Conservation (phyloP, 2,888 invertebrate species). For the Drosophila subsilvestris region DNA sequence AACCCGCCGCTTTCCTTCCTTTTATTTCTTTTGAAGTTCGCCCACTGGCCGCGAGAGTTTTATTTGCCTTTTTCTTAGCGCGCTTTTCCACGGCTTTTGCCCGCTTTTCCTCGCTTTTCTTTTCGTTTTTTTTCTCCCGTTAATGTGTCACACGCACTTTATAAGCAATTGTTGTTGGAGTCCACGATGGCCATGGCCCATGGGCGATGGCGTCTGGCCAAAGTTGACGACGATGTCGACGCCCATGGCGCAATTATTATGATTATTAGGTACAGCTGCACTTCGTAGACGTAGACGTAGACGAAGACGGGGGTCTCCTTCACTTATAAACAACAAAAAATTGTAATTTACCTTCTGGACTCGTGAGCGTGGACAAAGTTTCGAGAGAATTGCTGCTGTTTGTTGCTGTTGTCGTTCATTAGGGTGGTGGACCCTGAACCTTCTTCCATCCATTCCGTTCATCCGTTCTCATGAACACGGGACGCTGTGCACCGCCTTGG, state of each 20-base stretch:
- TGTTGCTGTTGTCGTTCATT: constrained; percentile 62
- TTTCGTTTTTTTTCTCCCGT: constrained; percentile 51
- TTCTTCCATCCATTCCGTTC: not conserved
- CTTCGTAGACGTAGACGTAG: constrained; percentile 44
- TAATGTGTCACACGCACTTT: constrained; percentile 83
- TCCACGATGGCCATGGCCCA: not conserved
- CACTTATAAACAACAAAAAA: constrained; percentile 78
- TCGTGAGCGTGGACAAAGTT: constrained; percentile 1
- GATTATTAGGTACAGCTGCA: constrained; percentile 80
- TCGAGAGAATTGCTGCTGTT: constrained; percentile 49
- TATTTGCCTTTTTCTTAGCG: constrained; percentile 63
- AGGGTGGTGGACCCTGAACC: constrained; percentile 46
- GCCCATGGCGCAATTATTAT: constrained; percentile 78
- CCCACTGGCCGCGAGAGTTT: constrained; percentile 62
- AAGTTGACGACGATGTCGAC: constrained; percentile 72
- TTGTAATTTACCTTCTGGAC: constrained; percentile 71
- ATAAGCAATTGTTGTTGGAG: constrained; percentile 74
- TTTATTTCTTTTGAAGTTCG: constrained; percentile 77
- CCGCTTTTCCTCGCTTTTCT: constrained; percentile 62
- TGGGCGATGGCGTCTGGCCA: constrained; percentile 69
- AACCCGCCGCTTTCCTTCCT: constrained; percentile 54
- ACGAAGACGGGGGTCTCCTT: constrained; percentile 40
- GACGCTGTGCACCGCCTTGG: constrained; percentile 71
- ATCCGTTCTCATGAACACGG: constrained; percentile 4
- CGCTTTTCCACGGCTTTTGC: constrained; percentile 40